Conservation (phyloP, 1,140 invertebrate species). For the Zophobas atratus region DNA sequence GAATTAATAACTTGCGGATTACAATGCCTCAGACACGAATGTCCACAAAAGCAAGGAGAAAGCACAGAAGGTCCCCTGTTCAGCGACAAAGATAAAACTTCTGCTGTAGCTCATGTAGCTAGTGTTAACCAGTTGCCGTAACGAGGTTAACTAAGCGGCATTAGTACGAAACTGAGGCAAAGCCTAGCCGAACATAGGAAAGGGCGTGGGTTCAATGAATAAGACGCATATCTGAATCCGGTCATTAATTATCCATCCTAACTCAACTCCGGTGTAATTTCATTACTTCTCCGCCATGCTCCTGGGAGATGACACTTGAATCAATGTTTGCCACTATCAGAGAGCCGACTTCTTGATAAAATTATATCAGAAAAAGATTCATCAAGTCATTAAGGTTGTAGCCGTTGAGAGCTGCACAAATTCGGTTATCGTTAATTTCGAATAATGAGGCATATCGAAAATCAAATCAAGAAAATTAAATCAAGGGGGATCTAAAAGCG, state of each 20-base stretch:
- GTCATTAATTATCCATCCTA: slow-evolving; percentile 48
- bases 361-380: slow-evolving; percentile 36
- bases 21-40: no score
- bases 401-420: slow-evolving; percentile 1
- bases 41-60: no score
- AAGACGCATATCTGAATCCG: slow-evolving; percentile 48
- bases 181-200: slow-evolving; percentile 28
- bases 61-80: background rate
- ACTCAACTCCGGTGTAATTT: slow-evolving; percentile 46
- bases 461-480: slow-evolving; percentile 43
- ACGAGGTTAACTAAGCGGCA: slow-evolving; percentile 43
- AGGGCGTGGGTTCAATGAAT: slow-evolving; percentile 47
- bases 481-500: slow-evolving; percentile 12
- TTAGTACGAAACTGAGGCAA: slow-evolving; percentile 30
- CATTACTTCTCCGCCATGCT: slow-evolving; percentile 31
- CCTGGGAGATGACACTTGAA: slow-evolving; percentile 45
- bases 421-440: slow-evolving; percentile 38
- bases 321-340: slow-evolving; percentile 47
- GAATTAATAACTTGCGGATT: no score
- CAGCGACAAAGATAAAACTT: slow-evolving; percentile 7
- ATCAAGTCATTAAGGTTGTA: slow-evolving; percentile 33
- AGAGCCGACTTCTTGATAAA: slow-evolving; percentile 37
- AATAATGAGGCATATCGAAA: slow-evolving; percentile 35
- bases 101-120: slow-evolving; percentile 19
- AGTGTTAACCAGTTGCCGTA: slow-evolving; percentile 44